Base-by-base conservation (phyloP, 2,797 vertebrate species). In the Decapterus maruadsi region DNA sequence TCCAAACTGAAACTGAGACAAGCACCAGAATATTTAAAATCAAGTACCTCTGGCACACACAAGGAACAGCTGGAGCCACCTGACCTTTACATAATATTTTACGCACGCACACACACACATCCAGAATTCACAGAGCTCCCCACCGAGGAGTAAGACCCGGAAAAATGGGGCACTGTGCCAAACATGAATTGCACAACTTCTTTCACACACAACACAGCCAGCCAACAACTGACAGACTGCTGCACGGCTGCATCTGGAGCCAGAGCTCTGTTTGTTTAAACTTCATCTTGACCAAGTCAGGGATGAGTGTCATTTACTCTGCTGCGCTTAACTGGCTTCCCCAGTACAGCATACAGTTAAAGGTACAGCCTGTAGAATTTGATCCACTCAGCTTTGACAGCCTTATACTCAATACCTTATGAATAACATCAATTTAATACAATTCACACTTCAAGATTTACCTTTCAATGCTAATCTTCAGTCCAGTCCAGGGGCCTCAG, bases 141-240 rank as follows among this genome's bases (percentile, higher is more conserved):
- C 34, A 36, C 34, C 34, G 8, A 36, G 34, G 34, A 36, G 34
- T 36, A 36, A 36, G 34, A 36, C 34, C 7, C 34, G 7, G 17
- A 13, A 50, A 69, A 68, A 26, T 20, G 8, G 65, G 50, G 34
- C 20, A 56, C 1, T 31, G 26, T 57, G 31, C 59, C 60, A 70
- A 57, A 26, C 16, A 13, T 29, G 58, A 42, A 42, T 10, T 22
- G n/a, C 19, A 45, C 20, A 59, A 46, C n/a, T 73, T 64, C 29
- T 51, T 65, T 65, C 42, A 40, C 65, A 65, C 38, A 68, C 50
- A 46, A n/a, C 13, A 4, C n/a, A 63, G 20, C 31, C 65, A 62
- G 42, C 12, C 51, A 29, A 10, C 8, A 67, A 20, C 26, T 66
- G 13, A 51, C 34, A 42, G 31, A 7, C 26, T 6, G 31, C n/a